phyloP scores from a whole-genome alignment of 2,888 invertebrate species.

The Apoderus coryli region DNA sequence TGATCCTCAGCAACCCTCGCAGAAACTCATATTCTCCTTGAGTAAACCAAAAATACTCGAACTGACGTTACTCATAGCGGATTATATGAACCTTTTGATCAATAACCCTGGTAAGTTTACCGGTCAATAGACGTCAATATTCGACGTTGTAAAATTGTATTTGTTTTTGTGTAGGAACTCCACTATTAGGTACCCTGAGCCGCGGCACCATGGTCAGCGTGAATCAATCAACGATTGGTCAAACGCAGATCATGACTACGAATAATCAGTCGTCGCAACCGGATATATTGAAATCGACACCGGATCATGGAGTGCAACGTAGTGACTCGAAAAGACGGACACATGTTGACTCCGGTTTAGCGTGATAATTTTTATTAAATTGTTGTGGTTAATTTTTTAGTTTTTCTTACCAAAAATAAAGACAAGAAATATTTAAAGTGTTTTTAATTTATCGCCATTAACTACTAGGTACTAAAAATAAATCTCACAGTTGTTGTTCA shows the following conservation, averaged over 20 bases:
- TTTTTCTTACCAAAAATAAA: no score
- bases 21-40: slow-evolving; percentile 79
- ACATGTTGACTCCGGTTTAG: slow-evolving; percentile 34
- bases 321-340: slow-evolving; percentile 36
- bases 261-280: slow-evolving; percentile 41
- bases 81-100: slow-evolving; percentile 83
- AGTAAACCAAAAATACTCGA: slow-evolving; percentile 89
- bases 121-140: no score
- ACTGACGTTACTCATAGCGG: slow-evolving; percentile 79
- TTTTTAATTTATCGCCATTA: no score
- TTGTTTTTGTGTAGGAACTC: slow-evolving; percentile 37
- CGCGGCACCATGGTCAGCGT: slow-evolving; percentile 33
- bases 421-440: no score
- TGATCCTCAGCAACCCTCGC: slow-evolving; percentile 35
- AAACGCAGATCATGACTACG: slow-evolving; percentile 30
- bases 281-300: slow-evolving; percentile 74
- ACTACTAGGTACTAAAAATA: no score
- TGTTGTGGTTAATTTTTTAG: no score
- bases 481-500: no score
- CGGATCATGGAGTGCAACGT: slow-evolving; percentile 49
- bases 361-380: no score
- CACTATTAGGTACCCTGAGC: slow-evolving; percentile 65
- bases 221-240: slow-evolving; percentile 31
- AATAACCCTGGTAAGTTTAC: slow-evolving; percentile 51
- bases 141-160: no score